phyloP scores from a whole-genome alignment of 2,797 vertebrate species.

The Argentina silus region DNA sequence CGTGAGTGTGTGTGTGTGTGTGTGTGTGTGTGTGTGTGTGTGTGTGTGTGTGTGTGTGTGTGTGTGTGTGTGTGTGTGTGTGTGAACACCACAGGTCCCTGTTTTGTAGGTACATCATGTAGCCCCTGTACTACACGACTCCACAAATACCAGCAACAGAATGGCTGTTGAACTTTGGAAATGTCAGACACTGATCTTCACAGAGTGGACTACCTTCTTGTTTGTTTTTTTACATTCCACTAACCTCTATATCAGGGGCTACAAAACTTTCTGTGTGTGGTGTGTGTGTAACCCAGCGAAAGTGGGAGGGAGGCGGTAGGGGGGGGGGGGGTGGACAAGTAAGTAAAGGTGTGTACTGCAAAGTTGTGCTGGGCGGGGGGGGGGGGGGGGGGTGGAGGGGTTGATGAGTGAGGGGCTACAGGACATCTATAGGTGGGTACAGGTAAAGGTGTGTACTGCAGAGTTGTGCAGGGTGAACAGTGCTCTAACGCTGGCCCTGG shows the following conservation, averaged over 20 bases:
- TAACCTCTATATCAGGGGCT: background rate
- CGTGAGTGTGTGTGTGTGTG: constrained; percentile 8
- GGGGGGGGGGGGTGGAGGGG: background rate
- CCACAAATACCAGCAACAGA: constrained; percentile 75
- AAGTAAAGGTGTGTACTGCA: too few species aligned
- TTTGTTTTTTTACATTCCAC: too few species aligned
- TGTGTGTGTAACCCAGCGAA: background rate
- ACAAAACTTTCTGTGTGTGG: background rate
- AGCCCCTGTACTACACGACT: constrained; percentile 68
- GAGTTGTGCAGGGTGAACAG: background rate
- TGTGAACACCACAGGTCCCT: constrained; percentile 41
- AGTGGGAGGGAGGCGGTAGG: too few species aligned
- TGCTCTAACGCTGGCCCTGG: too few species aligned
- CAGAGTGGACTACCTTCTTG: constrained; percentile 54
- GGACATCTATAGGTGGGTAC: too few species aligned
- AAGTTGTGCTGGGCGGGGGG: too few species aligned
- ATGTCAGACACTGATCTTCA: constrained; percentile 71
- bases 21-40: constrained; percentile 2
- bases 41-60: constrained; percentile 10
- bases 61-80: background rate
- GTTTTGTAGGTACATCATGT: constrained; percentile 64
- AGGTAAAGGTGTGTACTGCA: background rate
- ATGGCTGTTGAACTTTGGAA: constrained; percentile 78
- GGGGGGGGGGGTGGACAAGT: too few species aligned
- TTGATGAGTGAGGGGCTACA: background rate